Evolutionary conservation across 2,888 invertebrate genomes (phyloP).

Genomic region (Morpho deidamia): DNA sequence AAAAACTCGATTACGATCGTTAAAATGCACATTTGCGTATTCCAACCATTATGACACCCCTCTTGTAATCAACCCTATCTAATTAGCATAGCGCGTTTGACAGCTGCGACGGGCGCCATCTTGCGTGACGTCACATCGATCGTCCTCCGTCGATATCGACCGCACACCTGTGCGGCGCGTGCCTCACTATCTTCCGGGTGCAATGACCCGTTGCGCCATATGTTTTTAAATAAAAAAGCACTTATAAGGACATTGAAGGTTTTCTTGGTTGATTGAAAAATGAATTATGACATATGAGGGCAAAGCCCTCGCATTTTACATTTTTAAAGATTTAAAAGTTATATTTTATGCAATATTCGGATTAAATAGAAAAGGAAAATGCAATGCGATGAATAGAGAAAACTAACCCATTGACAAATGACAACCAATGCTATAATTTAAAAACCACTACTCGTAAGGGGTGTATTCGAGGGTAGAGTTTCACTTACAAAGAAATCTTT

Average conservation of each 20-base stretch:
- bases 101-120: constrained; percentile 65
- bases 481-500: too few relatives aligned
- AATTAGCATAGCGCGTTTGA: constrained; percentile 43
- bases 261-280: constrained; percentile 9
- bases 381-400: too few relatives aligned
- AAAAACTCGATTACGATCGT: not conserved
- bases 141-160: constrained; percentile 65
- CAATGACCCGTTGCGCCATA: constrained; percentile 34
- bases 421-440: too few relatives aligned
- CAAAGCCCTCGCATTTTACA: too few relatives aligned
- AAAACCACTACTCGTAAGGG: too few relatives aligned
- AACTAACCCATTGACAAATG: too few relatives aligned
- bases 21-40: constrained; percentile 6
- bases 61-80: constrained; percentile 45
- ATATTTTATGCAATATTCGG: too few relatives aligned
- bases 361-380: too few relatives aligned
- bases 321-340: too few relatives aligned
- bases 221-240: constrained; percentile 4
- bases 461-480: too few relatives aligned
- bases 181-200: constrained; percentile 59
- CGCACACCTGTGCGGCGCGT: constrained; percentile 65
- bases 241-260: constrained; percentile 7
- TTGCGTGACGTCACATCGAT: constrained; percentile 72
- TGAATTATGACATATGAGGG: too few relatives aligned
- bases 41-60: constrained; percentile 36